Base-by-base conservation (phyloP, 2,888 invertebrate genomes). In the Pristionchus japonicus region DNA sequence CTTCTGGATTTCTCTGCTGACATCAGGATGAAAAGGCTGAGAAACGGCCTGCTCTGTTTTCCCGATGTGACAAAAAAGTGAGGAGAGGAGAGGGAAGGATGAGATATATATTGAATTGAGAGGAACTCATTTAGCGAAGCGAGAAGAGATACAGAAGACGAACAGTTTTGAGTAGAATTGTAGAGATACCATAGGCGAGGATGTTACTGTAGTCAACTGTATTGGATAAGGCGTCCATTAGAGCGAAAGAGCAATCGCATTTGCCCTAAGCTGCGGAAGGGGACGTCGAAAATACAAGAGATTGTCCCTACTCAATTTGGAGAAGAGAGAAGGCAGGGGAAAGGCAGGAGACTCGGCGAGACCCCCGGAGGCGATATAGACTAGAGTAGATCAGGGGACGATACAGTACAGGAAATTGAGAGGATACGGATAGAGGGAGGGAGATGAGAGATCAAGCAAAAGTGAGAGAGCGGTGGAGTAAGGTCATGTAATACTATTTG, bases 21-120 rank as follows among this genome's bases (percentile, higher is more conserved):
- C 47, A 37, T 84, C 40, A 47, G 57, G 15, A 40, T 40, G 86
- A 43, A 47, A 43, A 67, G 64, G 31, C 57, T 31, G 86, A 86
- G 67, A 67, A 86, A 67, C 37, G 57, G 64, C 40, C 11, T 74
- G 37, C 70, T 77, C 77, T 83, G 52, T 83, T 61, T 83, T 83
- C 34, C 34, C 77, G 77, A 77, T 77, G 77, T 77, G 77, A 47
- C 43, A 77, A 77, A 77, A 77, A 77, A 77, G 64, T 67, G 64
- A 70, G 77, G 43, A 47, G 77, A 43, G 77, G 20, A 57, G 57
- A 27, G 34, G 37, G n/a, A 17, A 34, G 77, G 77, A 77, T 77
- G 77, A 77, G 77, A 77, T 77, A 77, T 77, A 77, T 77, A 77
- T 77, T 77, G 77, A 77, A 77, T 77, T 77, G 77, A 77, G 77